A percentile compares a stretch with the other conserved stretches of the same genome.
Evolutionary conservation across 2,113 vertebrate genomes (phyloP).

Genomic region (Clarias batrachus): DNA sequence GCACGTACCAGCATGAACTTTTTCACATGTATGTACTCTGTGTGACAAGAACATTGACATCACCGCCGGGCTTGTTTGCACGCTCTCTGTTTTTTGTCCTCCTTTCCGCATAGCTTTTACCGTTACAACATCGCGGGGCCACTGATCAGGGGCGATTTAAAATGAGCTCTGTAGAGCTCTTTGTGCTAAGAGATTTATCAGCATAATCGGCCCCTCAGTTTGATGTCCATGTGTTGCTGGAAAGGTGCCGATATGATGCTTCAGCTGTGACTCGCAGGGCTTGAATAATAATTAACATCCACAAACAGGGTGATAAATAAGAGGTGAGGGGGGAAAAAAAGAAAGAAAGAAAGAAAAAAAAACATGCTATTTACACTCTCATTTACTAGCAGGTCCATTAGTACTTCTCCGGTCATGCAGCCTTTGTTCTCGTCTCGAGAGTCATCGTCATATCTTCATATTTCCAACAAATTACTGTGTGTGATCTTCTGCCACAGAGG

Average conservation of each 20-base stretch:
- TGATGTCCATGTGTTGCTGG: slow-evolving; percentile 36
- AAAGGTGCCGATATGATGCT: slow-evolving; percentile 26
- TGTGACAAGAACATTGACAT: background rate
- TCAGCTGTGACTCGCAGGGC: slow-evolving; percentile 48
- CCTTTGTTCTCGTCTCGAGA: slow-evolving; percentile 41
- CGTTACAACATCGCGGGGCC: background rate
- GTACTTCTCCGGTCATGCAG: slow-evolving; percentile 53
- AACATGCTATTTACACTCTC: slow-evolving; percentile 71
- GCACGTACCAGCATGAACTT: background rate
- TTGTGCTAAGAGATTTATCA: slow-evolving; percentile 3
- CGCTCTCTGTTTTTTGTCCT: background rate
- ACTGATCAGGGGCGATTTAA: background rate
- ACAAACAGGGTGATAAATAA: slow-evolving; percentile 58
- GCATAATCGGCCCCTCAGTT: slow-evolving; percentile 19
- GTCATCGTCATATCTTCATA: slow-evolving; percentile 19
- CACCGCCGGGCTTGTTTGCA: background rate
- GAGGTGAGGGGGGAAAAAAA: slow-evolving; percentile 26
- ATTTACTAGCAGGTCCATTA: slow-evolving; percentile 50
- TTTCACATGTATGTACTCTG: background rate
- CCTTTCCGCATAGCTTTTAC: background rate
- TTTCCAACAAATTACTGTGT: slow-evolving; percentile 19
- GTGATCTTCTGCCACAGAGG: slow-evolving; percentile 40
- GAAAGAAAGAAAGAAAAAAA: slow-evolving; percentile 52
- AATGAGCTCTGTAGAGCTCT: background rate
- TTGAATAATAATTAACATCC: slow-evolving; percentile 54